Evolutionary conservation across 2,888 invertebrate genomes (phyloP).

Genomic region (Cetonia aurata): DNA sequence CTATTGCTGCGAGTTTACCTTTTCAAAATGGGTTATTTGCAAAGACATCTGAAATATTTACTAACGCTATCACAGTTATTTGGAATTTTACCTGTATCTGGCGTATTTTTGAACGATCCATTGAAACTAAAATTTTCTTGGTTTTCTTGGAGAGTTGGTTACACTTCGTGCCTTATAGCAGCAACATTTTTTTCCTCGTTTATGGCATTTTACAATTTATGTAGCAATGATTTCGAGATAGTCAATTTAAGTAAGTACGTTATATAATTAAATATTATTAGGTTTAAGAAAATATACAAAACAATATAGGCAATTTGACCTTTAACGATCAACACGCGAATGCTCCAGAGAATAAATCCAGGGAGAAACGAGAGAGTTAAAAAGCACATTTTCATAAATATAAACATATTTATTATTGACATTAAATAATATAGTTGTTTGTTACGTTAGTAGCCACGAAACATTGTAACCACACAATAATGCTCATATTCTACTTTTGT

Average conservation of each 20-base stretch:
- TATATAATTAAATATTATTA: not conserved
- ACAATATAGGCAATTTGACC: no score
- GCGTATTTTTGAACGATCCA: constrained; percentile 13
- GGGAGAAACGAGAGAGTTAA: no score
- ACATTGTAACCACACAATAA: not conserved
- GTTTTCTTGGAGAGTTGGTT: constrained; percentile 9
- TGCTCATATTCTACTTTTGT: not conserved
- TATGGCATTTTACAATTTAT: constrained; percentile 27
- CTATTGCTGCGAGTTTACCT: no score
- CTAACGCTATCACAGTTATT: constrained; percentile 6
- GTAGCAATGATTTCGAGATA: constrained; percentile 19
- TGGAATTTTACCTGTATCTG: constrained; percentile 12
- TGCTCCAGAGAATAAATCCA: no score
- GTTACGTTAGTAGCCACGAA: not conserved
- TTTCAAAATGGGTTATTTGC: constrained; percentile 9
- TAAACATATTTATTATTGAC: not conserved
- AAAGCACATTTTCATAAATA: no score
- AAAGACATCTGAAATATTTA: constrained; percentile 8
- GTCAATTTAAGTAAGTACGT: constrained; percentile 17
- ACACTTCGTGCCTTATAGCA: constrained; percentile 4
- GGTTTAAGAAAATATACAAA: not conserved
- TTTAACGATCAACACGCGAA: no score
- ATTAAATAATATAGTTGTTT: not conserved
- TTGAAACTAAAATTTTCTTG: constrained; percentile 13
- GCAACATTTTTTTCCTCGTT: constrained; percentile 13